phyloP scores from a whole-genome alignment of 2,888 invertebrate species.

The Leptopterna dolabrata region DNA sequence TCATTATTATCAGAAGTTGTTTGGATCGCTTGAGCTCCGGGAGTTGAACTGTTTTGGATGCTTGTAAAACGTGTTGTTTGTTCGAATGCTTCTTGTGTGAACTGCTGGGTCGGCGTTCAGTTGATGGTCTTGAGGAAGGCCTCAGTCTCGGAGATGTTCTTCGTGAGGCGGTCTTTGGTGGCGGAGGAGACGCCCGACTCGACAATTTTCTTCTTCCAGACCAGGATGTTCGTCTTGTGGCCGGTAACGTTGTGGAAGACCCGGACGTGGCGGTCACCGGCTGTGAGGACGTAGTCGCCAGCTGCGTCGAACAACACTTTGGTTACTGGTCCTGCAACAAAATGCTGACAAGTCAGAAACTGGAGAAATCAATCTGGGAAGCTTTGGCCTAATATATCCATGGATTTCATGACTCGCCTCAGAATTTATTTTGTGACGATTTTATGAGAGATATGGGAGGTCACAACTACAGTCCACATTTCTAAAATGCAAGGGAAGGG shows the following conservation, averaged over 20 bases:
- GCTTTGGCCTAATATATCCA: too few species aligned
- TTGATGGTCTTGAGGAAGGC: constrained; percentile 65
- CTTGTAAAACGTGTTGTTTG: too few species aligned
- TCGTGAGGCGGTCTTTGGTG: constrained; percentile 80
- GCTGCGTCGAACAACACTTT: constrained; percentile 80
- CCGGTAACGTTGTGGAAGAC: constrained; percentile 85
- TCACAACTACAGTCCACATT: too few species aligned
- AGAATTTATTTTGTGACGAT: too few species aligned
- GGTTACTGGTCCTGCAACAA: constrained; percentile 74
- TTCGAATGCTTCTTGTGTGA: too few species aligned
- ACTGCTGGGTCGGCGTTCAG: background rate
- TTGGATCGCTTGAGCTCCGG: too few species aligned
- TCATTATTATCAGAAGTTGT: too few species aligned
- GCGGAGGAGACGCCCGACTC: constrained; percentile 74
- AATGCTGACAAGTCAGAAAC: background rate
- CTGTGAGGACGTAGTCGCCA: constrained; percentile 78
- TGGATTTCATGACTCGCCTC: too few species aligned
- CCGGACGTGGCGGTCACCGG: constrained; percentile 81
- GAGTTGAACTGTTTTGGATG: too few species aligned
- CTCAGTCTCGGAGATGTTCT: constrained; percentile 75
- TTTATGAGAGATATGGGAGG: too few species aligned
- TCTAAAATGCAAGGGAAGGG: too few species aligned
- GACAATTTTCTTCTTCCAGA: constrained; percentile 68
- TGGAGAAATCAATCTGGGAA: background rate
- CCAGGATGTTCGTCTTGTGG: constrained; percentile 30